These are phyloP conservation scores for Rhinopithecus roxellana DNA, from an alignment of 2,113 vertebrate genomes.

Conservation along the genomic window DNA sequence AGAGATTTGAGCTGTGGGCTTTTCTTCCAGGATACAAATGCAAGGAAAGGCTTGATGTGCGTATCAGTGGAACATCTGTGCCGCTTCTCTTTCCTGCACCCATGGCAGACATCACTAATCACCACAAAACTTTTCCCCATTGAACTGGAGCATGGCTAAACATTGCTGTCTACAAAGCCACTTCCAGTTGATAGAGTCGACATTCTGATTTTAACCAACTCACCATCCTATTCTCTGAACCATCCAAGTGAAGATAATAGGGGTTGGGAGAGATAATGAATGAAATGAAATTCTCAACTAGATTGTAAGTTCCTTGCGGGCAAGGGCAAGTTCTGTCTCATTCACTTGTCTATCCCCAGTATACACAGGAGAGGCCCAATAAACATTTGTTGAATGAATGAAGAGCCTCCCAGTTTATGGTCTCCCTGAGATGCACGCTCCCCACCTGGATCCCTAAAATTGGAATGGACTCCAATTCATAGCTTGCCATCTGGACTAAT, in stretches of 20 bases:
- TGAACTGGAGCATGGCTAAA: not conserved
- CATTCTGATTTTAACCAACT: not conserved
- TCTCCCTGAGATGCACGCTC: not conserved
- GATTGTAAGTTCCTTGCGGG: not conserved
- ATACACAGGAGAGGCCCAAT: not conserved
- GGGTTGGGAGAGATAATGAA: not conserved
- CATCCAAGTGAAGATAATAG: not conserved
- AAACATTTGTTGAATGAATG: not conserved
- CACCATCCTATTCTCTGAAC: not conserved
- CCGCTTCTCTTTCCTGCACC: not conserved
- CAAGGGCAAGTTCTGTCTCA: not conserved
- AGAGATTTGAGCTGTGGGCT: not conserved
- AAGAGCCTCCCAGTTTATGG: not conserved
- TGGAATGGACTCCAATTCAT: not conserved
- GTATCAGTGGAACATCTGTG: not conserved
- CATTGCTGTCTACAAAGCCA: not conserved
- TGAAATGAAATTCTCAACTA: not conserved
- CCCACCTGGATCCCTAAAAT: not conserved
- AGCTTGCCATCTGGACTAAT: not conserved
- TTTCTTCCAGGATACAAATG: not conserved
- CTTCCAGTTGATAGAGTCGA: not conserved
- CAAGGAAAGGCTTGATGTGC: not conserved
- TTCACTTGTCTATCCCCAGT: not conserved
- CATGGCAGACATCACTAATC: conserved; percentile 8
- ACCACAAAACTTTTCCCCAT: not conserved